These are phyloP conservation scores for Neodon shergylaensis DNA, from an alignment of 2,113 vertebrate genomes.

Conservation along the genomic window DNA sequence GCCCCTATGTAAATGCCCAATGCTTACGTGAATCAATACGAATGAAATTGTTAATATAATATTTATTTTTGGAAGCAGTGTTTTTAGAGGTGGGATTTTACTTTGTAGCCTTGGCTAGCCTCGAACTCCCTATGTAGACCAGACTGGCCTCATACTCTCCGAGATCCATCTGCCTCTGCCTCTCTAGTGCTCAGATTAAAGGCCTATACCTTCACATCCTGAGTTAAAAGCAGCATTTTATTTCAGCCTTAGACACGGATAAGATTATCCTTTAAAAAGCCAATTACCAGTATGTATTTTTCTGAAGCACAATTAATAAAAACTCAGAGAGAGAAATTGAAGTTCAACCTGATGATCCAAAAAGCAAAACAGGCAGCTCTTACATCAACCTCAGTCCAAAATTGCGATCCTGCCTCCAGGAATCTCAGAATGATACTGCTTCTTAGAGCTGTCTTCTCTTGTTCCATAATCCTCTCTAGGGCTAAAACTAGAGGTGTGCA, in stretches of 20 bases:
- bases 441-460: no score
- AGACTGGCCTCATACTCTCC: not conserved
- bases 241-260: not conserved
- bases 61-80: not conserved
- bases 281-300: not conserved
- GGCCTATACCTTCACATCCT: not conserved
- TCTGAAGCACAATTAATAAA: no score
- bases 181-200: not conserved
- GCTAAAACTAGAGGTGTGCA: no score
- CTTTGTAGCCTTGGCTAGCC: no score
- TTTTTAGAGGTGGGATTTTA: not conserved
- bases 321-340: no score
- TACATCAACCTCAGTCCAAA: no score
- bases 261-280: not conserved
- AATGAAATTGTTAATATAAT: not conserved
- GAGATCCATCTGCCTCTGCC: not conserved
- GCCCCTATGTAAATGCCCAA: not conserved
- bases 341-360: no score
- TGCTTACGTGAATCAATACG: not conserved
- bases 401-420: no score
- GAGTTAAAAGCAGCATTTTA: not conserved
- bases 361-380: no score
- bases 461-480: no score
- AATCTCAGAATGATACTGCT: no score
- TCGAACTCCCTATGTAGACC: not conserved